Evolutionary conservation across 2,113 vertebrate species (phyloP).

Genomic region (Aspidoscelis tigris): DNA sequence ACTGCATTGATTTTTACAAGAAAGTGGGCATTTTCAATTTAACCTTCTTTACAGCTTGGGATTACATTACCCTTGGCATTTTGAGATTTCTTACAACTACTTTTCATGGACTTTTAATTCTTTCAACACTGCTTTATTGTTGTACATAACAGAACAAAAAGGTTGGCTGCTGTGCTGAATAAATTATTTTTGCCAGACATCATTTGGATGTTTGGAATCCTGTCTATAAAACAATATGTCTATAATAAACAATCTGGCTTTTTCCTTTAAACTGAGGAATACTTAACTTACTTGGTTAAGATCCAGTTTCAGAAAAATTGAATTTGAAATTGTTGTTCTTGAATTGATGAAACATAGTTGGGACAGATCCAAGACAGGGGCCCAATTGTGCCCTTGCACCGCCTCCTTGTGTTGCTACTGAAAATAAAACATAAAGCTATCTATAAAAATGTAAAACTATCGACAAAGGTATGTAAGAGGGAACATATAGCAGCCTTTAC

Average conservation of each 20-base stretch:
- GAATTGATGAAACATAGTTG: too few relatives aligned
- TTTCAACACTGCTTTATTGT: not conserved
- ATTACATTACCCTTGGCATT: not conserved
- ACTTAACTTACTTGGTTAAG: not conserved
- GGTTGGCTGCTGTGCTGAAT: not conserved
- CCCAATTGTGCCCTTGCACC: too few relatives aligned
- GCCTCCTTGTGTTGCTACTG: too few relatives aligned
- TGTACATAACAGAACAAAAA: not conserved
- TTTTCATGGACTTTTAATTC: not conserved
- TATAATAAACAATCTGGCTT: not conserved
- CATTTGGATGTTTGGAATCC: not conserved
- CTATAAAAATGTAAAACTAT: too few relatives aligned
- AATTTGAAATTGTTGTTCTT: not conserved
- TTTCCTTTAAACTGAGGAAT: not conserved
- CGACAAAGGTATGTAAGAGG: too few relatives aligned
- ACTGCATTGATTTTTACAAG: not conserved
- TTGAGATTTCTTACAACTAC: not conserved
- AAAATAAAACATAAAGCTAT: too few relatives aligned
- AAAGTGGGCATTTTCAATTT: not conserved
- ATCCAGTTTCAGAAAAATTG: too few relatives aligned
- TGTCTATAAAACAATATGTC: not conserved
- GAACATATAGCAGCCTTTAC: too few relatives aligned
- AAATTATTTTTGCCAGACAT: not conserved
- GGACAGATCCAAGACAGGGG: too few relatives aligned
- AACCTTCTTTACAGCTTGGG: not conserved